Evolutionary conservation across 1,140 invertebrate species (phyloP).

Genomic region (Lethocerus indicus): DNA sequence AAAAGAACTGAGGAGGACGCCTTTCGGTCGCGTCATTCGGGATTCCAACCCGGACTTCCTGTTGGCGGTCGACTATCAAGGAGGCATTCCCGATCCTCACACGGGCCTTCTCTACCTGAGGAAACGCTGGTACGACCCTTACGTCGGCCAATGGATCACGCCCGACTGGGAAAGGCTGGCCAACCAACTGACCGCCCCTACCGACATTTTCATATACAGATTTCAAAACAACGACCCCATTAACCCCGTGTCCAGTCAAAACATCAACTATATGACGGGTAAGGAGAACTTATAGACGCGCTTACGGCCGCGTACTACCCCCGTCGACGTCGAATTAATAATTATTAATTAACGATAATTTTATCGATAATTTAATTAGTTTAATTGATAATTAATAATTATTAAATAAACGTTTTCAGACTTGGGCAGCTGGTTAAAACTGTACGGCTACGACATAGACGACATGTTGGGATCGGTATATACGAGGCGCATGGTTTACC

Average conservation of each 20-base stretch:
- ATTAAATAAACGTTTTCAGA: constrained; percentile 28
- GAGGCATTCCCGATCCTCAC: constrained; percentile 67
- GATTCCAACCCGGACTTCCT: constrained; percentile 87
- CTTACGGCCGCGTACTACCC: neutral
- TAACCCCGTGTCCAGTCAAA: constrained; percentile 44
- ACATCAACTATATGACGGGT: constrained; percentile 60
- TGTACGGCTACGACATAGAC: constrained; percentile 74
- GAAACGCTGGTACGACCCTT: constrained; percentile 76
- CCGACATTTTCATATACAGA: constrained; percentile 78
- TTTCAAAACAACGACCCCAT: constrained; percentile 87
- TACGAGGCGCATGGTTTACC: constrained; percentile 55
- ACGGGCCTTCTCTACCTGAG: constrained; percentile 70
- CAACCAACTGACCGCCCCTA: constrained; percentile 59
- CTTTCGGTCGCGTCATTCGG: constrained; percentile 73
- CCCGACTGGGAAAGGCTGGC: constrained; percentile 78
- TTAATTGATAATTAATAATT: neutral
- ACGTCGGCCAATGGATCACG: constrained; percentile 87
- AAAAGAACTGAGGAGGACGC: constrained; percentile 78
- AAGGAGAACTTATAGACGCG: neutral
- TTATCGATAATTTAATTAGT: neutral
- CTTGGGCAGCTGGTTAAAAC: constrained; percentile 62
- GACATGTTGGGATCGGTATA: constrained; percentile 72
- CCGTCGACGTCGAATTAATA: too few species aligned
- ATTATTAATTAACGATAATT: too few species aligned
- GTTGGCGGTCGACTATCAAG: constrained; percentile 83